Percentiles rank a stretch among this genome's conserved stretches.
Conservation (phyloP, 2,113 vertebrate species). For the Bucco capensis region DNA sequence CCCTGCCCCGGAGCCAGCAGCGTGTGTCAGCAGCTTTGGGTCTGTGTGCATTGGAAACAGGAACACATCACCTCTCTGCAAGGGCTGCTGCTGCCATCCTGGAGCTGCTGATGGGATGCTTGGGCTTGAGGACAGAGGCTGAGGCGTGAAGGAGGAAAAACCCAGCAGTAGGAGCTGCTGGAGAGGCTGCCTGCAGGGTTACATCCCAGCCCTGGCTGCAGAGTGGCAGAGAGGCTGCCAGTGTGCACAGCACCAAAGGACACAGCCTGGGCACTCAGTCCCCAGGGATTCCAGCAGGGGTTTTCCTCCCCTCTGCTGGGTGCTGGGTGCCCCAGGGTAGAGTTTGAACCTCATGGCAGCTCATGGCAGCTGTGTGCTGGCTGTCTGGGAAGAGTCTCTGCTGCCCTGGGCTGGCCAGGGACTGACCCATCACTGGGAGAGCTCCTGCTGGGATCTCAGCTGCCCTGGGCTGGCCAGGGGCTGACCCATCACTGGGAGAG, state of each 20-base stretch:
- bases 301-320: not conserved
- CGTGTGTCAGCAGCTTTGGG: conserved; percentile 21
- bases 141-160: not conserved
- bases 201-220: not conserved
- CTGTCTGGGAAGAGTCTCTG: not conserved
- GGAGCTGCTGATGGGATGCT: not conserved
- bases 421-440: not conserved
- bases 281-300: accelerated
- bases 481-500: too few relatives aligned
- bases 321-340: not conserved
- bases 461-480: too few relatives aligned
- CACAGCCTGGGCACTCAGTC: accelerated
- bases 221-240: not conserved
- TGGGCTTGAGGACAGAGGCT: not conserved
- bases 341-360: accelerated
- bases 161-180: not conserved
- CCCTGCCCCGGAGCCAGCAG: not conserved
- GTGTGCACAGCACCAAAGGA: not conserved
- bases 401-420: not conserved
- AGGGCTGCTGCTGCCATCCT: not conserved
- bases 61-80: not conserved
- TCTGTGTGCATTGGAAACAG: not conserved
- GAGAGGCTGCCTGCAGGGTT: not conserved
- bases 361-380: accelerated
- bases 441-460: not conserved